Conservation (phyloP, 1,140 invertebrate genomes). For the Yoshiicerus persimilis region DNA sequence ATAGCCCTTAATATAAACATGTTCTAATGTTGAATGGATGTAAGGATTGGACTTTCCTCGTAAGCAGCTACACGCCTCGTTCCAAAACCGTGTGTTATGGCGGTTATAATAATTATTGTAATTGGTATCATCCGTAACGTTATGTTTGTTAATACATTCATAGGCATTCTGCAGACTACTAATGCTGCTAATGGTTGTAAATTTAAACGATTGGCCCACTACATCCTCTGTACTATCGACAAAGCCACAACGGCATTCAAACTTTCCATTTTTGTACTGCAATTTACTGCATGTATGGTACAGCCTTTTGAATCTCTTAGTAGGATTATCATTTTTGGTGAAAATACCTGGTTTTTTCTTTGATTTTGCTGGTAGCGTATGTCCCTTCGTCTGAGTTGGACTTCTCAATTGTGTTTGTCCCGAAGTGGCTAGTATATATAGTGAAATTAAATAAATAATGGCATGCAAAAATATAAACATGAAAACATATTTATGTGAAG, state of each 20-base stretch:
- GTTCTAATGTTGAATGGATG: not conserved
- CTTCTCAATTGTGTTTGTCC: slow-evolving; percentile 15
- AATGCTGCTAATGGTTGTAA: not conserved
- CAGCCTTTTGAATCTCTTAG: not conserved
- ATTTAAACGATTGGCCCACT: not conserved
- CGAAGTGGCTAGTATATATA: slow-evolving; percentile 1
- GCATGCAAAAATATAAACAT: not conserved
- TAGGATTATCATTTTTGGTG: not conserved
- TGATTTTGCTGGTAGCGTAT: slow-evolving; percentile 27
- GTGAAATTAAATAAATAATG: not conserved
- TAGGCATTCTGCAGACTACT: not conserved
- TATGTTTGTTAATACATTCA: not conserved
- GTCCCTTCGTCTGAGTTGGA: slow-evolving; percentile 11
- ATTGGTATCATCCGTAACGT: not conserved
- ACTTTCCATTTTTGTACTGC: slow-evolving; percentile 9
- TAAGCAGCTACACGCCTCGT: not conserved
- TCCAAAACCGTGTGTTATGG: not conserved
- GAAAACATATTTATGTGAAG: not conserved
- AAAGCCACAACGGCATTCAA: slow-evolving; percentile 19
- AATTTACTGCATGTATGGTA: slow-evolving; percentile 8
- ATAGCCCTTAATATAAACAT: not conserved
- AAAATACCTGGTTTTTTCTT: slow-evolving; percentile 42
- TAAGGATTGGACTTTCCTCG: not conserved
- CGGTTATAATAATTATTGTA: not conserved
- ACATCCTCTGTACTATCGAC: not conserved